Evolutionary conservation across 2,888 invertebrate genomes (phyloP).

Genomic region (Ichneumon xanthorius): DNA sequence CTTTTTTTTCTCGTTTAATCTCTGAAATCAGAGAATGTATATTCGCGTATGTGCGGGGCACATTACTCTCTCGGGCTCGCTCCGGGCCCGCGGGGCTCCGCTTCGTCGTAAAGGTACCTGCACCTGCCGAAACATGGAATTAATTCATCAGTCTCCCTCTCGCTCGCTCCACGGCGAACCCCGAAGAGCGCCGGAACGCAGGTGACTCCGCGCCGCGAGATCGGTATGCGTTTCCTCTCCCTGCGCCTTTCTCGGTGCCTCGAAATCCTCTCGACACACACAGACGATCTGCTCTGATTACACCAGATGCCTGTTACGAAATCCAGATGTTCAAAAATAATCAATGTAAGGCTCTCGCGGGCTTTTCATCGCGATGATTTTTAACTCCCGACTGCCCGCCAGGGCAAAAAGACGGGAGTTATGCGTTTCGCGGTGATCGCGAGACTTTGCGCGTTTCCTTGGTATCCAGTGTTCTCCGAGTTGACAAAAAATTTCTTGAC

Average conservation of each 20-base stretch:
- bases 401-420: too few relatives aligned
- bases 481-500: too few relatives aligned
- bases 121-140: slow-evolving; percentile 68
- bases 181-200: slow-evolving; percentile 65
- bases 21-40: slow-evolving; percentile 62
- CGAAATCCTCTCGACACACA: slow-evolving; percentile 31
- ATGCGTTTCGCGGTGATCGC: too few relatives aligned
- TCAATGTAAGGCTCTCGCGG: slow-evolving; percentile 34
- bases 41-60: not conserved
- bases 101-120: slow-evolving; percentile 59
- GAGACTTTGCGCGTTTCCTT: too few relatives aligned
- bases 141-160: slow-evolving; percentile 65
- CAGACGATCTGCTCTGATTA: slow-evolving; percentile 66
- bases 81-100: slow-evolving; percentile 5
- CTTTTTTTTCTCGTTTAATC: slow-evolving; percentile 45
- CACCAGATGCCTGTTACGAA: slow-evolving; percentile 64
- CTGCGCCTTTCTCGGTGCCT: slow-evolving; percentile 34
- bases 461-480: too few relatives aligned
- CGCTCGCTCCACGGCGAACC: slow-evolving; percentile 20
- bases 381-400: too few relatives aligned
- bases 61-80: not conserved
- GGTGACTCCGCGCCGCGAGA: slow-evolving; percentile 56
- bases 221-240: slow-evolving; percentile 56
- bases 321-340: slow-evolving; percentile 62
- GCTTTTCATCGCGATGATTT: not conserved